These are phyloP conservation scores for Cheilosia grossa DNA, from an alignment of 2,888 invertebrate species.

Conservation along the genomic window DNA sequence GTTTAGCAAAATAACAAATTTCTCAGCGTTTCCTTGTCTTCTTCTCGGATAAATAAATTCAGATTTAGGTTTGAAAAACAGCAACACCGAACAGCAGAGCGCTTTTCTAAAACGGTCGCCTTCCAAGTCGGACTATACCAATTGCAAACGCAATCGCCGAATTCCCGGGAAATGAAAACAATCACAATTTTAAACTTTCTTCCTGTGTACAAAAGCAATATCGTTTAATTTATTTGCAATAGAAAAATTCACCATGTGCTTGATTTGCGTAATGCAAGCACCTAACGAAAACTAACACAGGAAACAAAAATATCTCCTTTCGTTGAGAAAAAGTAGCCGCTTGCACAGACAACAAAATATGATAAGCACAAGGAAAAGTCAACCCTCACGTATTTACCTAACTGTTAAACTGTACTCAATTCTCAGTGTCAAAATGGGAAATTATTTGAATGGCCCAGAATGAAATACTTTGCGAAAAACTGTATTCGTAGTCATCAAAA, in stretches of 20 bases:
- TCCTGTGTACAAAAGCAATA: not conserved
- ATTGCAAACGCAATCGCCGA: constrained; percentile 9
- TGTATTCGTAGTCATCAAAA: constrained; percentile 35
- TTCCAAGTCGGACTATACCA: constrained; percentile 34
- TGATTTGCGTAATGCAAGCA: constrained; percentile 13
- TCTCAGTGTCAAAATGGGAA: not conserved
- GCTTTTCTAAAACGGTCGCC: constrained; percentile 8
- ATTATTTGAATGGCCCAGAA: not conserved
- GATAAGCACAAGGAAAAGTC: constrained; percentile 25
- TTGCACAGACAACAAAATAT: constrained; percentile 40
- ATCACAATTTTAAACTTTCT: constrained; percentile 17
- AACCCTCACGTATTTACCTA: not conserved
- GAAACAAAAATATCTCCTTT: not conserved
- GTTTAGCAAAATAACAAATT: constrained; percentile 42
- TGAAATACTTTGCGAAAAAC: not conserved
- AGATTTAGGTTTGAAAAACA: constrained; percentile 15
- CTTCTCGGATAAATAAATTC: constrained; percentile 19
- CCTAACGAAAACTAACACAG: constrained; percentile 21
- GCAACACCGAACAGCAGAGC: not conserved
- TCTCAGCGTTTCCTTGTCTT: constrained; percentile 14
- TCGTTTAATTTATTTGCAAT: constrained; percentile 9
- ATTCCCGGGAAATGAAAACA: constrained; percentile 26
- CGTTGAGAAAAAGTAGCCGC: constrained; percentile 38
- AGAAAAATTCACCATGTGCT: constrained; percentile 54
- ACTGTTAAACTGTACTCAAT: constrained; percentile 3